phyloP scores from a whole-genome alignment of 2,888 invertebrate species.

The Papilio demoleus region DNA sequence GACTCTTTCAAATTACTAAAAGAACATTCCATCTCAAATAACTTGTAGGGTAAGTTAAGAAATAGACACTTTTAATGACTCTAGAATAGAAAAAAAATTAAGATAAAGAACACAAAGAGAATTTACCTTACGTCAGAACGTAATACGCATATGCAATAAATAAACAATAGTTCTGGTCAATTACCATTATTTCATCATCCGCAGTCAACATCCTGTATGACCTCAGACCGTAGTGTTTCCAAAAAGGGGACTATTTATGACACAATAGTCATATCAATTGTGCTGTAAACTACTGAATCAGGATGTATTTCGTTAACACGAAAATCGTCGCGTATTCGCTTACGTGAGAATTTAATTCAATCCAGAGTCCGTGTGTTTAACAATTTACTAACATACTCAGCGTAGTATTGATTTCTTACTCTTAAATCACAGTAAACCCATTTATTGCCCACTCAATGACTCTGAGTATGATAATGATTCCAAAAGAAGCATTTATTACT shows the following conservation, averaged over 20 bases:
- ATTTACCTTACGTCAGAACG: neutral
- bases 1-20: neutral
- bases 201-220: conserved; percentile 63
- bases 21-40: no score
- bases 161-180: conserved; percentile 1
- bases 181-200: conserved; percentile 33
- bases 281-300: conserved; percentile 41
- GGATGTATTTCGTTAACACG: conserved; percentile 46
- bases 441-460: neutral
- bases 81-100: neutral
- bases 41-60: no score
- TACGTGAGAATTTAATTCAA: conserved; percentile 7
- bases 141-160: neutral
- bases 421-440: neutral
- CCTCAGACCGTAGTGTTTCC: conserved; percentile 61
- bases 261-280: conserved; percentile 57
- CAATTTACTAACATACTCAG: neutral
- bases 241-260: conserved; percentile 53
- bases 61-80: no score
- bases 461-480: neutral
- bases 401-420: neutral
- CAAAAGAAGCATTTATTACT: neutral
- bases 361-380: neutral
- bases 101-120: neutral
- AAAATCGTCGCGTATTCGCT: conserved; percentile 30